A percentile compares a stretch with the other conserved stretches of the same genome.
Conservation (phyloP, 2,797 vertebrate species). For the Lacerta bilineata region DNA sequence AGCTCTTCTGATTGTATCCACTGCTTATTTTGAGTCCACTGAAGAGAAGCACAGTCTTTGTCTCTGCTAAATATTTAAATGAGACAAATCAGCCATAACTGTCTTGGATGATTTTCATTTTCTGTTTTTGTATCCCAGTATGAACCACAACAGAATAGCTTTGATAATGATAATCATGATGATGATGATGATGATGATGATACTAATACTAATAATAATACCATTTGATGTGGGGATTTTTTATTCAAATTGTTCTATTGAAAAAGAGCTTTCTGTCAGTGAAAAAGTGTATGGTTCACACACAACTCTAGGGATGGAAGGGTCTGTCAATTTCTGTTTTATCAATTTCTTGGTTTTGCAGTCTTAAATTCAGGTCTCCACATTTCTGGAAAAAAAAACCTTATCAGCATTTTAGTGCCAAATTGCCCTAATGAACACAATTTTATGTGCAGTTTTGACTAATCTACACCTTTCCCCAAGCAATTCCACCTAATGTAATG, state of each 20-base stretch:
- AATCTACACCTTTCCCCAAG: no score
- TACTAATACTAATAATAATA: background rate
- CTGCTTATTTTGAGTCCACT: constrained; percentile 36
- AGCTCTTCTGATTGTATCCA: background rate
- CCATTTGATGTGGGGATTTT: background rate
- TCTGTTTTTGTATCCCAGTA: background rate
- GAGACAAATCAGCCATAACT: background rate
- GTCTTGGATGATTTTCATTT: background rate
- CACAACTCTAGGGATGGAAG: no score
- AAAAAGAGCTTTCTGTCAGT: background rate
- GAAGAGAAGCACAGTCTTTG: constrained; percentile 14
- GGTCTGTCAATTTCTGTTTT: no score
- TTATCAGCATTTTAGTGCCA: no score
- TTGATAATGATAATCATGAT: background rate
- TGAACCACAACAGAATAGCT: background rate
- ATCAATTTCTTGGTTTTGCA: no score
- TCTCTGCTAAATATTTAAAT: constrained; percentile 12
- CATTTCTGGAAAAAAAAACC: no score
- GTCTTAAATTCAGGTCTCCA: no score
- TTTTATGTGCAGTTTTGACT: no score
- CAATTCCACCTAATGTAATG: no score
- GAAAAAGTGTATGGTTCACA: background rate
- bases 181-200: background rate
- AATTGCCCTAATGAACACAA: no score
- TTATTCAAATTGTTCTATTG: background rate